phyloP scores from a whole-genome alignment of 2,888 invertebrate species.

The Lithophane semibrunnea region DNA sequence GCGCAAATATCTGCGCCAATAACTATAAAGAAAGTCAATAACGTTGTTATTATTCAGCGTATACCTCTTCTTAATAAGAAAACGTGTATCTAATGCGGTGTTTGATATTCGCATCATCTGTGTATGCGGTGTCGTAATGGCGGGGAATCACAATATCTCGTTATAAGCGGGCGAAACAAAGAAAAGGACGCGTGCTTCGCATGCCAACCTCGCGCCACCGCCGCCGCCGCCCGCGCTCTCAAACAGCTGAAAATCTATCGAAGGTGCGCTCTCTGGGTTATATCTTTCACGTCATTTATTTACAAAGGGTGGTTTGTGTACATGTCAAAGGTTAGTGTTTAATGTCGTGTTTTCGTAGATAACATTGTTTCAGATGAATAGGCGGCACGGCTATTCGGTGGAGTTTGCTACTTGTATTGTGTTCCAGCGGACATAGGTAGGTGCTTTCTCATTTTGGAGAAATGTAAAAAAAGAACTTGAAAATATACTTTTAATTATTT shows the following conservation, averaged over 20 bases:
- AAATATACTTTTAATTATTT: neutral
- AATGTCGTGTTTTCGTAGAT: slow-evolving; percentile 58
- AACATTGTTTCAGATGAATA: slow-evolving; percentile 53
- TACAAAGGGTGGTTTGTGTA: slow-evolving; percentile 59
- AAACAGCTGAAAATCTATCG: slow-evolving; percentile 73
- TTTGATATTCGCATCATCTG: slow-evolving; percentile 88
- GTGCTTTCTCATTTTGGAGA: neutral
- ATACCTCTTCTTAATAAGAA: slow-evolving; percentile 87
- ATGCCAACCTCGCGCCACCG: slow-evolving; percentile 69
- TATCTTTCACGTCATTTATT: slow-evolving; percentile 68
- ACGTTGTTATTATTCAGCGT: slow-evolving; percentile 83
- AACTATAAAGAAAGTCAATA: slow-evolving; percentile 74
- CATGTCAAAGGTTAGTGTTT: slow-evolving; percentile 56
- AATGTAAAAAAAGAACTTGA: neutral
- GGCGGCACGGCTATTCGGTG: slow-evolving; percentile 22
- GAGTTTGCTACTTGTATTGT: slow-evolving; percentile 34
- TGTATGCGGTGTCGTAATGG: slow-evolving; percentile 87
- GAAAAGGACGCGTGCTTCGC: slow-evolving; percentile 85
- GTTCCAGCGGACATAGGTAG: neutral
- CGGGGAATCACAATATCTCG: slow-evolving; percentile 89
- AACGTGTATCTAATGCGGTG: slow-evolving; percentile 88
- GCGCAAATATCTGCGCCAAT: slow-evolving; percentile 65
- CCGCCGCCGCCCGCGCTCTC: slow-evolving; percentile 50
- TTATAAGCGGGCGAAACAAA: slow-evolving; percentile 88
- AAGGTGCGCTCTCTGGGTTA: slow-evolving; percentile 63